These are phyloP conservation scores for Hirundichthys speculiger DNA, from an alignment of 2,113 vertebrate species.

Conservation along the genomic window DNA sequence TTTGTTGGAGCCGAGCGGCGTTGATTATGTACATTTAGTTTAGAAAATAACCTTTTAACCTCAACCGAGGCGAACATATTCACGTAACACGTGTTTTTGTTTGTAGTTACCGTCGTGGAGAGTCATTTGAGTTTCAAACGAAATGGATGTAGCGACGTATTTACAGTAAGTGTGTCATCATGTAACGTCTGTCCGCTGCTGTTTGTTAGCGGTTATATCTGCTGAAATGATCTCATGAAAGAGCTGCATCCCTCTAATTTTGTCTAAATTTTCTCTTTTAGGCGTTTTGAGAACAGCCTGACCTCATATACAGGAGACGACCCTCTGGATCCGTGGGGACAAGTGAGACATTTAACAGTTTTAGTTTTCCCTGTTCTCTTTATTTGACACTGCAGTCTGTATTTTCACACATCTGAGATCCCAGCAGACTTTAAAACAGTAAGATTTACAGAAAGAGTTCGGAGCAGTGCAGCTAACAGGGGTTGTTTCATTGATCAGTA, in stretches of 20 bases:
- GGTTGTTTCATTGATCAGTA: no score
- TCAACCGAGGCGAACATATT: background rate
- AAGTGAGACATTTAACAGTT: no score
- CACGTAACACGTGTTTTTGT: no score
- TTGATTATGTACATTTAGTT: background rate
- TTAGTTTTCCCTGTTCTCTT: background rate
- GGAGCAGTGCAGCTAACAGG: no score
- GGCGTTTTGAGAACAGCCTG: conserved; percentile 84
- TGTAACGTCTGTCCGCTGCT: conserved; percentile 7
- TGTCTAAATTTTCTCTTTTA: conserved; percentile 42
- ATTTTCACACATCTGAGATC: no score
- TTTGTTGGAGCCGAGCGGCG: no score
- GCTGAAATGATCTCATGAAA: no score
- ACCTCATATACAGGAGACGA: conserved; percentile 84
- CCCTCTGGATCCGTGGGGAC: conserved; percentile 88
- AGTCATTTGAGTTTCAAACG: no score
- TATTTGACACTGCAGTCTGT: no score
- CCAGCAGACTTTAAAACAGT: no score
- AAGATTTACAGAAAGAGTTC: no score
- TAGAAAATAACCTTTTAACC: background rate
- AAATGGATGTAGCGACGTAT: conserved; percentile 63
- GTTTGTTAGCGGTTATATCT: background rate
- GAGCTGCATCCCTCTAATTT: background rate
- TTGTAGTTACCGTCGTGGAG: no score
- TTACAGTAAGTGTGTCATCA: conserved; percentile 66